A percentile compares a stretch with the other conserved stretches of the same genome.
Conservation (phyloP, 2,888 invertebrate genomes). For the Hedya salicella region DNA sequence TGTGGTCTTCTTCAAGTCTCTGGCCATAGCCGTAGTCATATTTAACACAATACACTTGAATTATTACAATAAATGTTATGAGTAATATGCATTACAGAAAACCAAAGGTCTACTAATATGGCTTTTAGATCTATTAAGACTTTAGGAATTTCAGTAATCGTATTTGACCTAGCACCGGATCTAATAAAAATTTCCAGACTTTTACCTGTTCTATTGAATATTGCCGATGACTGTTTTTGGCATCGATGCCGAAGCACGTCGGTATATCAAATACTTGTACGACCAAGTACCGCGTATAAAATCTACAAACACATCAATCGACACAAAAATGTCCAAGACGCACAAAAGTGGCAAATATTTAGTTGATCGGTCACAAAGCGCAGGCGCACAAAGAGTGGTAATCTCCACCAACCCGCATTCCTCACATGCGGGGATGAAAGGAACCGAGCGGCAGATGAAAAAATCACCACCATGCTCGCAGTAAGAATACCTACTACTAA, state of each 20-base stretch:
- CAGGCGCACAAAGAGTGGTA: neutral
- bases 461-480: neutral
- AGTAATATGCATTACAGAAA: too few species aligned
- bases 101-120: too few species aligned
- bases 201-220: too few species aligned
- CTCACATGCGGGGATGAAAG: slow-evolving; percentile 11
- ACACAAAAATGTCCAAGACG: slow-evolving; percentile 7
- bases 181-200: too few species aligned
- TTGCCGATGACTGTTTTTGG: too few species aligned
- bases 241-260: neutral
- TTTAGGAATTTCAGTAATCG: too few species aligned
- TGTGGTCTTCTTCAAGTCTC: too few species aligned
- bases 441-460: slow-evolving; percentile 1
- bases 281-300: neutral
- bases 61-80: too few species aligned
- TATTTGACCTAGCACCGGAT: too few species aligned
- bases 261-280: neutral
- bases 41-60: too few species aligned
- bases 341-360: slow-evolving; percentile 46
- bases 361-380: neutral
- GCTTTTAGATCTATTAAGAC: too few species aligned
- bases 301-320: neutral
- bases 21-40: too few species aligned
- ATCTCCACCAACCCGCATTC: slow-evolving; percentile 37
- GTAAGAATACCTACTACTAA: neutral